Base-by-base conservation (phyloP, 2,888 invertebrate genomes). In the Philaethria dido region DNA sequence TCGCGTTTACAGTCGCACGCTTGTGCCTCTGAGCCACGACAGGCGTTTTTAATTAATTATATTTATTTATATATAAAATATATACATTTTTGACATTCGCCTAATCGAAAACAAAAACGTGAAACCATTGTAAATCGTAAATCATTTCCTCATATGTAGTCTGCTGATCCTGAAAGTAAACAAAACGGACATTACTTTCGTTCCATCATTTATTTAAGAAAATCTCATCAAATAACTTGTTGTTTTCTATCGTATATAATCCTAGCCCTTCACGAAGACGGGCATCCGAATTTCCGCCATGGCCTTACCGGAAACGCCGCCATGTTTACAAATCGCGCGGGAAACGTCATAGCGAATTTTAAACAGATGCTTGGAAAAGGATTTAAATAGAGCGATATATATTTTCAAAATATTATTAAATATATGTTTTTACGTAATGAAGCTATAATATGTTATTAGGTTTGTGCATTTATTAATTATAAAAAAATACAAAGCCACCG, bases 291-390 rank as follows among this genome's bases (percentile, higher is more conserved):
- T 92, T 92, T 91, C 91, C 91, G 91, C 77, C 87, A 86, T 85
- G 86, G 88, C 88, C 89, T 87, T 86, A 80, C 87, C 89, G 91
- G 91, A 91, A 81, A 79, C 79, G 74, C 74, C 83, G 89, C 84
- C 89, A 91, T 91, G 92, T 91, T 91, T 92, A 90, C 90, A 90
- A 91, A 92, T 90, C 88, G 89, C 86, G 88, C 81, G 85, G 82
- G 83, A 86, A 87, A 84, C 85, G 81, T 84, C 88, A 86, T 78
- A 75, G 83, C 79, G 90, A 90, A 92, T 90, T 88, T 89, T 88
- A 90, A 91, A 80, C 81, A 88, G 87, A 82, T 83, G 84, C 81
- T 77, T 78, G 48, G 75, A 77, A 79, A 82, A 78, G 75, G 68
- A 42, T 61, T 65, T 47, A 62, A 62, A 62, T 48, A 48, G 29